Evolutionary conservation across 2,797 vertebrate species (phyloP), one percentile per base, ranked within the genome.

Genomic region (Clarias fuscus): DNA sequence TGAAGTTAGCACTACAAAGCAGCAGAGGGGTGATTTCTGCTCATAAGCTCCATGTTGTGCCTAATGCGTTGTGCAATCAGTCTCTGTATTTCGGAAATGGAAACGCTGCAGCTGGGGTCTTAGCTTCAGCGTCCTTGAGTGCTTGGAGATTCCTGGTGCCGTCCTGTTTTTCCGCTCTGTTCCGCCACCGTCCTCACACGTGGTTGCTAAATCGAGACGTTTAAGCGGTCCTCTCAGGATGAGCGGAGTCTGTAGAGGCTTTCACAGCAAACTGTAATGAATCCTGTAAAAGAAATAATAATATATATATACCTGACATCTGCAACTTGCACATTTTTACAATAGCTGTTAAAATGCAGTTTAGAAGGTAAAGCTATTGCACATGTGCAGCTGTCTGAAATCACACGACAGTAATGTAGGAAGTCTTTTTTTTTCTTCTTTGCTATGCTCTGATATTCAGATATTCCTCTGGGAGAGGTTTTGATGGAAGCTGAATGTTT

Each of bases 1-100:
- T 82, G 18, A 84, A 61, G 48, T 84, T 37, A 65, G 53, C 64
- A 83, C 80, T 81, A 62, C 48, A 68, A n/a, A 78, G 58, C 37
- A 64, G 37, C 48, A 11, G 30, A 78, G 68, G 65, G 17, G 56
- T 77, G 64, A 22, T n/a, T 67, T 24, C 33, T 80, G 40, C 61
- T 78, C 7, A 48, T 78, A 15, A 40, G 73, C 70, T 89, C 78
- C 65, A 82, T 90, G 75, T 87, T 61, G 71, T 87, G 84, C 68
- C 76, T 72, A 71, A 81, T 67, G 72, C 62, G 77, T 58, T 56
- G 80, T 85, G 75, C 83, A 82, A 33, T 83, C 81, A 84, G 78
- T 73, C 53, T 80, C 27, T 75, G 22, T 84, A 56, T 82, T 87
- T 86, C 22, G 20, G 37, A 64, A 24, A 18, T 37, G 61, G 71